phyloP scores from a whole-genome alignment of 2,797 vertebrate species.

The Muscicapa comitata region DNA sequence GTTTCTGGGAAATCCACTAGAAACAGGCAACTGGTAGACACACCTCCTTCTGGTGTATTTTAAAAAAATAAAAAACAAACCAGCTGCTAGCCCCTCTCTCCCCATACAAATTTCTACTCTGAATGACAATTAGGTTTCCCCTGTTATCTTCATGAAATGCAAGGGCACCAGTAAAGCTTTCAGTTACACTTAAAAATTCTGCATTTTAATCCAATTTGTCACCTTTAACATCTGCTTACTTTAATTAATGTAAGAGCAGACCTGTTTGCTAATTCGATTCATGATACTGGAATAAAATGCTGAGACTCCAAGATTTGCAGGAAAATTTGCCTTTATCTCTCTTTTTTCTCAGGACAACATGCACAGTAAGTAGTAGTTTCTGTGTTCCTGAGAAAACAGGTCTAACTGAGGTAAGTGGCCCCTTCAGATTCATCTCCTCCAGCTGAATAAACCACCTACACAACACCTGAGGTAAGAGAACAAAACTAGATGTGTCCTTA shows the following conservation, averaged over 20 bases:
- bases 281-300: not conserved
- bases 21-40: not conserved
- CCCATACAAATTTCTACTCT: not conserved
- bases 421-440: not conserved
- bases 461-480: not conserved
- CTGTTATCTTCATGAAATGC: not conserved
- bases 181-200: not conserved
- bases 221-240: not conserved
- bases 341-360: not conserved
- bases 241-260: not conserved
- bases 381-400: not conserved
- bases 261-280: slow-evolving; percentile 2
- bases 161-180: not conserved
- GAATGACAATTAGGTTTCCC: not conserved
- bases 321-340: not conserved
- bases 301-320: not conserved
- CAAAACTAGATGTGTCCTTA: not conserved
- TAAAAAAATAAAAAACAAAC: not conserved
- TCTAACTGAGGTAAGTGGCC: not conserved
- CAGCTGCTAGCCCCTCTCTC: not conserved
- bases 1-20: not conserved
- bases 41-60: not conserved
- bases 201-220: slow-evolving; percentile 38
- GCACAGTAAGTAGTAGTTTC: not conserved
- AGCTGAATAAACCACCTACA: not conserved